Evolutionary conservation across 1,140 invertebrate genomes (phyloP).

Genomic region (Philotrypesis tridentata): DNA sequence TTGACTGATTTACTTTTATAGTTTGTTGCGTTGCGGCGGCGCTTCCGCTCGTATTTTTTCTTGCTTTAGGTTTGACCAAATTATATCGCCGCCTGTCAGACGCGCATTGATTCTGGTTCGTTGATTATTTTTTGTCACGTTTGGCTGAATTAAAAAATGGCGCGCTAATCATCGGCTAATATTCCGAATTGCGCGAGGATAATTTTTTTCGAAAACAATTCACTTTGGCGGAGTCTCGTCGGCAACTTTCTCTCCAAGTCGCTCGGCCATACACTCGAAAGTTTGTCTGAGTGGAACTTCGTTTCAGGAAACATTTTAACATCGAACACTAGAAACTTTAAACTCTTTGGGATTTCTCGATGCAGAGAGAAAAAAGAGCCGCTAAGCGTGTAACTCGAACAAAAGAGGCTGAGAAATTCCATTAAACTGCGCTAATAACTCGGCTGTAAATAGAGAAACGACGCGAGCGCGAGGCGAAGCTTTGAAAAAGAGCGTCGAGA

Average conservation of each 20-base stretch:
- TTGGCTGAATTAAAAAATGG: background rate
- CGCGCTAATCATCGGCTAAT: too few species aligned
- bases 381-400: background rate
- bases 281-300: background rate
- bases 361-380: too few species aligned
- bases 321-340: background rate
- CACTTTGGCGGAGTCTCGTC: background rate
- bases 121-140: too few species aligned
- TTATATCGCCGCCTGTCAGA: too few species aligned
- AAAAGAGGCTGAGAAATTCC: background rate
- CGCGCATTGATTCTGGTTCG: too few species aligned
- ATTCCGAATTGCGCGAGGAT: too few species aligned
- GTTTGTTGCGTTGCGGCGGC: background rate
- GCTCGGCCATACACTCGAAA: background rate
- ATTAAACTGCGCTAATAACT: background rate
- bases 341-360: background rate
- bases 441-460: background rate
- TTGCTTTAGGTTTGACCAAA: background rate
- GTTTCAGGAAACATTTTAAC: background rate
- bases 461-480: too few species aligned
- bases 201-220: background rate
- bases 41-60: background rate
- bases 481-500: background rate
- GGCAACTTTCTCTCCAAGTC: background rate
- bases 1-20: constrained; percentile 23